Conservation (phyloP, 2,888 invertebrate genomes). For the Dicycla oo region DNA sequence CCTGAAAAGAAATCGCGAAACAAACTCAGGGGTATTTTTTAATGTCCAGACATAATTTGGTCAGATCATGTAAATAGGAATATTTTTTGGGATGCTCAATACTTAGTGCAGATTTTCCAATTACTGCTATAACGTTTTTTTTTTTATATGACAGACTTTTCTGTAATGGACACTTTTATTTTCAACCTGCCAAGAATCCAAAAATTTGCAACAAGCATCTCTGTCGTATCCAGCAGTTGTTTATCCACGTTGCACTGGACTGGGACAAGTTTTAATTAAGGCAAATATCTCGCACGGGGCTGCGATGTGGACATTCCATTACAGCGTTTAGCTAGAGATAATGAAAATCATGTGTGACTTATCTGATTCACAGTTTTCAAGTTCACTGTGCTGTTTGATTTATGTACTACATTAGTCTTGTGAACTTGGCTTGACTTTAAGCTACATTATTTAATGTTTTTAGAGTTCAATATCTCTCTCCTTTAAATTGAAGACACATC, state of each 20-base stretch:
- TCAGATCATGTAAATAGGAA: no score
- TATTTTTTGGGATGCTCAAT: background rate
- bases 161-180: background rate
- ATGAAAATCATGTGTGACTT: conserved; percentile 70
- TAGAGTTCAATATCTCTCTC: no score
- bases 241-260: conserved; percentile 69
- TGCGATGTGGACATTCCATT: conserved; percentile 80
- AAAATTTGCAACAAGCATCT: background rate
- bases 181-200: background rate
- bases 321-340: conserved; percentile 78
- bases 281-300: conserved; percentile 83
- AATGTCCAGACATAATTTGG: no score
- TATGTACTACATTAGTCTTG: conserved; percentile 13
- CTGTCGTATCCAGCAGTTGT: conserved; percentile 62
- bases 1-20: no score
- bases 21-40: no score
- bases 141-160: background rate
- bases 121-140: background rate
- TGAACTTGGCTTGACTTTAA: background rate
- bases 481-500: conserved; percentile 85
- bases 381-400: conserved; percentile 14
- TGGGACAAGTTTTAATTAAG: conserved; percentile 86
- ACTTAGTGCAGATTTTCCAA: background rate
- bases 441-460: background rate
- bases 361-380: conserved; percentile 42